Percentiles rank a stretch among this genome's conserved stretches.
Conservation (phyloP, 2,888 invertebrate species). For the Dichetophora obliterata region DNA sequence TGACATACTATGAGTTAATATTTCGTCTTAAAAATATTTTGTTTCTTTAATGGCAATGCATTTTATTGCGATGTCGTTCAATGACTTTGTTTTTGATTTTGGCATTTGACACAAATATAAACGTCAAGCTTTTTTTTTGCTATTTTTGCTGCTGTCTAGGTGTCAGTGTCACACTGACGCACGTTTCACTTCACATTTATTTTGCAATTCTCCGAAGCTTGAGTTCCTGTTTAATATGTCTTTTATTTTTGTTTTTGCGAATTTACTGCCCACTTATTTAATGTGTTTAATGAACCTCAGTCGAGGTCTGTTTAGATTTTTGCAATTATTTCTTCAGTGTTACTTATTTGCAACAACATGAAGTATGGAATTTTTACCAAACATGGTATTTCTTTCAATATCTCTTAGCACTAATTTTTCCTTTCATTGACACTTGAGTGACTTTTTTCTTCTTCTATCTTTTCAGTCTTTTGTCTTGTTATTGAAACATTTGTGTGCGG, state of each 20-base stretch:
- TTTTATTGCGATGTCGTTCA: background rate
- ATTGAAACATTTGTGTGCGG: too few relatives aligned
- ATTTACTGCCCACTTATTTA: background rate
- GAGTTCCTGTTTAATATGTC: background rate
- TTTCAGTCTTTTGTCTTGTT: too few relatives aligned
- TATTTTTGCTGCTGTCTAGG: background rate
- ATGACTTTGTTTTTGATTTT: background rate
- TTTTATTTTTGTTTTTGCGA: too few relatives aligned
- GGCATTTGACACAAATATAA: background rate
- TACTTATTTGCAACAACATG: background rate
- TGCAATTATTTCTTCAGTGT: background rate
- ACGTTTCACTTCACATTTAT: background rate
- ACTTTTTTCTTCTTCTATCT: background rate
- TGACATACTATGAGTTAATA: background rate
- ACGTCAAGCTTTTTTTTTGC: too few relatives aligned
- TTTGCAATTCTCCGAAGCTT: background rate
- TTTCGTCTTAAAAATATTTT: too few relatives aligned
- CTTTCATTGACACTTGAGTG: background rate
- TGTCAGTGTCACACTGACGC: background rate
- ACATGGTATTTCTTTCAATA: too few relatives aligned
- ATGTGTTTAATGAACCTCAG: background rate
- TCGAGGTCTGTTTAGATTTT: background rate
- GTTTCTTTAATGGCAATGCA: too few relatives aligned
- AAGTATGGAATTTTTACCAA: too few relatives aligned
- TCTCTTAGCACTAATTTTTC: too few relatives aligned